A percentile compares a stretch with the other conserved stretches of the same genome.
Conservation (phyloP, 2,797 vertebrate species). For the Phataginus tricuspis region DNA sequence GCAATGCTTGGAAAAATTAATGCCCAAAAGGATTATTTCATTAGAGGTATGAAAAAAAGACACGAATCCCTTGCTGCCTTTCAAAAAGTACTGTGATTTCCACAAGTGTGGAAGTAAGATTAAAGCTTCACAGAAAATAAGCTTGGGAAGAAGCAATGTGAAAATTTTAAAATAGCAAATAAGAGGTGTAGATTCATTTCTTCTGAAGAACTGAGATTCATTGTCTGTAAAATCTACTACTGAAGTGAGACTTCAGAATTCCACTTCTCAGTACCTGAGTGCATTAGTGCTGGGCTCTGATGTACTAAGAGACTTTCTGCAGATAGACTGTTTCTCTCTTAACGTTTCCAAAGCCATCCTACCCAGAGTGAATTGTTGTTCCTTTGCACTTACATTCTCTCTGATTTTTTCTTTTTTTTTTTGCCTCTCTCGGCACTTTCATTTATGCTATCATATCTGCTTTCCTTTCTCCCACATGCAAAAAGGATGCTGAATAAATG, state of each 20-base stretch:
- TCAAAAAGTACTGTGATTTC: not conserved
- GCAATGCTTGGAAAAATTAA: not conserved
- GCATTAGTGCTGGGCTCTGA: not conserved
- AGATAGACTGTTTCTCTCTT: not conserved
- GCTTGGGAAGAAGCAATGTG: not conserved
- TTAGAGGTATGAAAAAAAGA: not conserved
- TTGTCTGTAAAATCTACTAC: not conserved
- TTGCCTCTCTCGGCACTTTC: not conserved
- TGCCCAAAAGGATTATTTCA: not conserved
- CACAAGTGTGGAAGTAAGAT: not conserved
- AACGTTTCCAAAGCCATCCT: not conserved
- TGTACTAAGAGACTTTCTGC: not conserved
- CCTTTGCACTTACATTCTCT: not conserved
- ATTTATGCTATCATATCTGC: not conserved
- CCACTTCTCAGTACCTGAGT: not conserved
- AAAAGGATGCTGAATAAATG: not conserved
- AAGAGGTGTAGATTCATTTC: not conserved
- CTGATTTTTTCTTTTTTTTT: not conserved
- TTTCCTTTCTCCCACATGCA: not conserved
- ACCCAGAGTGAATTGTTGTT: not conserved
- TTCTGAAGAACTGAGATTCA: not conserved
- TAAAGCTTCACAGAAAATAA: not conserved
- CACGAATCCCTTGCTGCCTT: not conserved
- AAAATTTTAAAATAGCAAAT: not conserved
- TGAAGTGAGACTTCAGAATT: not conserved